These are phyloP conservation scores for Balaeniceps rex DNA, from an alignment of 2,113 vertebrate species.

Conservation along the genomic window DNA sequence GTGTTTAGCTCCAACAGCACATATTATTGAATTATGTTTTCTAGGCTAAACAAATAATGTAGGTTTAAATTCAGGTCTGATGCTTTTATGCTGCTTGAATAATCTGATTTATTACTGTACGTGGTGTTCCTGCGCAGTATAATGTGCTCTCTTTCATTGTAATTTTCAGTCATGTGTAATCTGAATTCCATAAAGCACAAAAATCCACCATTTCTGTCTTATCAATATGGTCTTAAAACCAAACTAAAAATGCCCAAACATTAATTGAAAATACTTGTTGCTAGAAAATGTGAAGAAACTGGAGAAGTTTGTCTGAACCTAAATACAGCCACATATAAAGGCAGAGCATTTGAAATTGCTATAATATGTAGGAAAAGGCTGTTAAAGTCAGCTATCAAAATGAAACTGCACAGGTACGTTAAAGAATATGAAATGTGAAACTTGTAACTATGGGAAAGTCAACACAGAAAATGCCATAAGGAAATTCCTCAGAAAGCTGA, in stretches of 20 bases:
- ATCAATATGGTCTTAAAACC: not conserved
- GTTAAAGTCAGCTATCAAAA: not conserved
- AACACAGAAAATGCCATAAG: not conserved
- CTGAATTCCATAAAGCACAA: not conserved
- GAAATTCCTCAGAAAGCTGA: not conserved
- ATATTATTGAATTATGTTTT: not conserved
- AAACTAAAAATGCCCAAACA: not conserved
- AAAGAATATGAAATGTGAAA: not conserved
- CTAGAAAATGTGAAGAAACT: not conserved
- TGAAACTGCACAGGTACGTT: not conserved
- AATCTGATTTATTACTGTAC: not conserved
- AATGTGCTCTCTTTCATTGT: not conserved
- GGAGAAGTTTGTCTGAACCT: not conserved
- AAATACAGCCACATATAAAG: not conserved
- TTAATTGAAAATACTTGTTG: conserved; percentile 6
- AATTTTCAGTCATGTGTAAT: not conserved
- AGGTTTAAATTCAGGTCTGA: not conserved
- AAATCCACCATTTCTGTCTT: not conserved
- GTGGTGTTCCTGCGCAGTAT: not conserved
- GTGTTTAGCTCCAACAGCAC: not conserved
- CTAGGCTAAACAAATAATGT: not conserved
- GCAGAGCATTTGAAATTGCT: not conserved
- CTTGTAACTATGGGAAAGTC: not conserved
- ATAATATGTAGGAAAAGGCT: not conserved
- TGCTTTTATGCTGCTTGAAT: not conserved